Conservation (phyloP, 2,797 vertebrate genomes). For the Erpetoichthys calabaricus region DNA sequence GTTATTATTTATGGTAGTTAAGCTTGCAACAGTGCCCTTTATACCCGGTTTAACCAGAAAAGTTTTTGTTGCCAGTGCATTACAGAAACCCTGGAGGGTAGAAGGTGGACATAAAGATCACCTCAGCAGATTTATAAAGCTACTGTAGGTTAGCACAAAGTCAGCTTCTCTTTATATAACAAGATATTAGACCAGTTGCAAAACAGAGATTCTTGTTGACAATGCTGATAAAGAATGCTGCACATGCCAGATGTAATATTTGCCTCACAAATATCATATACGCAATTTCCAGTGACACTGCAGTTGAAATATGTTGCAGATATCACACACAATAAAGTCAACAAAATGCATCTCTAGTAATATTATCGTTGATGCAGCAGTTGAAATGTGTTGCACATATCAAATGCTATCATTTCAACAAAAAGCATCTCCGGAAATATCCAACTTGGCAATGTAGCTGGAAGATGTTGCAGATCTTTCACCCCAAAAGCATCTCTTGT, state of each 20-base stretch:
- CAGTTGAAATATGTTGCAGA: conserved; percentile 5
- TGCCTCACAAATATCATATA: background rate
- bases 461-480: background rate
- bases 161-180: no score
- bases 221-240: background rate
- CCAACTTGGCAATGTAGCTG: background rate
- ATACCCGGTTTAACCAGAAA: no score
- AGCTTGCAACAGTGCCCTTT: no score
- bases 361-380: conserved; percentile 1
- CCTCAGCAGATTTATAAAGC: no score
- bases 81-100: no score
- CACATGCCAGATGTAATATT: background rate
- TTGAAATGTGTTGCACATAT: conserved; percentile 4
- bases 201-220: conserved; percentile 2
- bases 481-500: background rate
- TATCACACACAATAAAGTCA: background rate
- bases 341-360: conserved; percentile 1
- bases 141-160: no score
- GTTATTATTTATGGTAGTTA: no score
- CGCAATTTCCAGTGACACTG: conserved; percentile 3
- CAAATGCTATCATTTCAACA: conserved; percentile 2
- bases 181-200: no score
- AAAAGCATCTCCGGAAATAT: background rate
- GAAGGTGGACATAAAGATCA: no score
- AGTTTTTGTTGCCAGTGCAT: no score